Conservation (phyloP, 2,888 invertebrate species). For the Chorisops tibialis region DNA sequence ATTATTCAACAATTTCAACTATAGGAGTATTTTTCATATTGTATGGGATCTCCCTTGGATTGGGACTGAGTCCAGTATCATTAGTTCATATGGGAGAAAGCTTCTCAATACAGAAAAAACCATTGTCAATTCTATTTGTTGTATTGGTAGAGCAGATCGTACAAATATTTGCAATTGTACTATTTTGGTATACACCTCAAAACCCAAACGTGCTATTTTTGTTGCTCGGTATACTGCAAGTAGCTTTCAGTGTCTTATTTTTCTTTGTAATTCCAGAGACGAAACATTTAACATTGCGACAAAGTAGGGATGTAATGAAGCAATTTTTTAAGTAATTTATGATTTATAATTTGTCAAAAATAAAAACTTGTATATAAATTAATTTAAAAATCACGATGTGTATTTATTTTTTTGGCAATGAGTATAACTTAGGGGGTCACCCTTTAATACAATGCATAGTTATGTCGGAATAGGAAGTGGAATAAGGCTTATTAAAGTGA, state of each 20-base stretch:
- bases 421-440: too few species aligned
- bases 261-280: neutral
- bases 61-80: constrained; percentile 3
- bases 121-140: neutral
- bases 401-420: too few species aligned
- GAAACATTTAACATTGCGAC: neutral
- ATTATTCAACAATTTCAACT: neutral
- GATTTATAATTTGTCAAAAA: too few species aligned
- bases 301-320: neutral
- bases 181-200: neutral
- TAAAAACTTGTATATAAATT: too few species aligned
- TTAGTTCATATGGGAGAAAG: constrained; percentile 5
- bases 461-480: too few species aligned
- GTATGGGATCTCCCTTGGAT: neutral
- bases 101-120: neutral
- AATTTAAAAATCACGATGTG: too few species aligned
- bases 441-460: too few species aligned
- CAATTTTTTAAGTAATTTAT: too few species aligned
- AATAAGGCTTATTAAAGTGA: too few species aligned
- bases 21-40: neutral
- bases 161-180: neutral
- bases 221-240: neutral
- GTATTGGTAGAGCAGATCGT: neutral
- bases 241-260: neutral
- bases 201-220: neutral